Base-by-base conservation (phyloP, 2,888 invertebrate genomes). In the Plusia festucae region DNA sequence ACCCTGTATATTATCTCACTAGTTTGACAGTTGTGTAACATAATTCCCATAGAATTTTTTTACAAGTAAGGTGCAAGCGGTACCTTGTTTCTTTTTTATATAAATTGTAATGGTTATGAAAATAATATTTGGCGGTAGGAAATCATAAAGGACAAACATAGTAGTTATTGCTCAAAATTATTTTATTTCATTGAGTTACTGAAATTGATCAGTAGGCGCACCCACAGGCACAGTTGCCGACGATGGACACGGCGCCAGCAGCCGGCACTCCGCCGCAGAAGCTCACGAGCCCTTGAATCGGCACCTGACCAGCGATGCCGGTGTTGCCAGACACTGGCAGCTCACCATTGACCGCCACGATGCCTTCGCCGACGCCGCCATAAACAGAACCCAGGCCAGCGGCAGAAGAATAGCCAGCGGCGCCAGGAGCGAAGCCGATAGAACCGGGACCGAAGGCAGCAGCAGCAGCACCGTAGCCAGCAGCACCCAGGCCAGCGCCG, bases 261-360 rank as follows among this genome's bases (percentile, higher is more conserved):
- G 88, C 88, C 24, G 82, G 79, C 22, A 87, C 82, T 4, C 74
- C 71, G 18, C 88, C 88, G 34, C 64, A 68, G 70, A 84, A 53
- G 88, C 60, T 80, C 64, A 87, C 84, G 2, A 78, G 73, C 18
- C 87, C 87, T 53, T 81, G 69, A 69, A 86, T 85, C 55, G 88
- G 88, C 53, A 88, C 85, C 71, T 79, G 78, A 51, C 82, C 88
- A 18, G 70, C 70, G 61, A 81, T 68, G 15, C 67, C 64, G 60
- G 87, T 85, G 58, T 75, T 68, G 32, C 88, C 88, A 44, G 68
- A 63, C 20, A 86, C 81, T 62, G 81, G 81, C 55, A 81, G 73
- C 56, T 76, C 78, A 1, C 82, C 80, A 9, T 70, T 72, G 46
- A 79, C 77, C 49, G 73, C 82, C 53, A 78, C 71, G 65, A 78